These are phyloP conservation scores for Napeogenes inachia DNA, from an alignment of 2,888 invertebrate species.

Conservation along the genomic window DNA sequence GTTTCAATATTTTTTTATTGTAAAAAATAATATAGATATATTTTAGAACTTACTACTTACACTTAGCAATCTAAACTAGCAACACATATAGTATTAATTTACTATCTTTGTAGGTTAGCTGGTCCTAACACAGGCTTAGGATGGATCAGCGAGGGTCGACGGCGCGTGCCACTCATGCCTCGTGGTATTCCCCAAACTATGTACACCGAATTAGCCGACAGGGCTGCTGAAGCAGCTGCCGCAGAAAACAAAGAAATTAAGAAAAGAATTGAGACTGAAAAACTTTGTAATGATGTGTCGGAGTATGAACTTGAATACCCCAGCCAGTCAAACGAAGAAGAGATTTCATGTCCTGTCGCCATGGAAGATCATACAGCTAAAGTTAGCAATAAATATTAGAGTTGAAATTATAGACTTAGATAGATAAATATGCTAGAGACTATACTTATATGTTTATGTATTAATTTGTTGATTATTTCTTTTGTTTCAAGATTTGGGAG, in stretches of 20 bases:
- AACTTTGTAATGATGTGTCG: constrained; percentile 33
- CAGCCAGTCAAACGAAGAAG: constrained; percentile 48
- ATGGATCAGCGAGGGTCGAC: constrained; percentile 92
- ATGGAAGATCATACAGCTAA: constrained; percentile 68
- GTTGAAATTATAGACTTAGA: background rate
- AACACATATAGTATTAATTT: background rate
- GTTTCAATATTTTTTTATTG: too few species aligned
- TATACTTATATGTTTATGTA: background rate
- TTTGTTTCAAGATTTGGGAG: constrained; percentile 61
- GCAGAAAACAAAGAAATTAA: constrained; percentile 61
- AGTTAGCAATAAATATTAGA: constrained; percentile 35
- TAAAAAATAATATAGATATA: too few species aligned
- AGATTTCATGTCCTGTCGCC: constrained; percentile 55
- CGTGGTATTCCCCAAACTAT: constrained; percentile 91
- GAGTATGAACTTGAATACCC: background rate
- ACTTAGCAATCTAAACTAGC: too few species aligned
- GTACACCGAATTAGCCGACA: constrained; percentile 89
- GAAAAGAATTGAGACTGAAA: constrained; percentile 60
- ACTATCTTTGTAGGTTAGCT: constrained; percentile 66
- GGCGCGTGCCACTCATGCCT: constrained; percentile 89
- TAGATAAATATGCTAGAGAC: background rate
- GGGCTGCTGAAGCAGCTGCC: constrained; percentile 77
- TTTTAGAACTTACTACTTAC: too few species aligned
- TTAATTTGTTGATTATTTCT: background rate
- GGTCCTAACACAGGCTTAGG: constrained; percentile 83